Evolutionary conservation across 2,797 vertebrate species (phyloP), one percentile per base, ranked within the genome.

Genomic region (Syndactyla subalaris): DNA sequence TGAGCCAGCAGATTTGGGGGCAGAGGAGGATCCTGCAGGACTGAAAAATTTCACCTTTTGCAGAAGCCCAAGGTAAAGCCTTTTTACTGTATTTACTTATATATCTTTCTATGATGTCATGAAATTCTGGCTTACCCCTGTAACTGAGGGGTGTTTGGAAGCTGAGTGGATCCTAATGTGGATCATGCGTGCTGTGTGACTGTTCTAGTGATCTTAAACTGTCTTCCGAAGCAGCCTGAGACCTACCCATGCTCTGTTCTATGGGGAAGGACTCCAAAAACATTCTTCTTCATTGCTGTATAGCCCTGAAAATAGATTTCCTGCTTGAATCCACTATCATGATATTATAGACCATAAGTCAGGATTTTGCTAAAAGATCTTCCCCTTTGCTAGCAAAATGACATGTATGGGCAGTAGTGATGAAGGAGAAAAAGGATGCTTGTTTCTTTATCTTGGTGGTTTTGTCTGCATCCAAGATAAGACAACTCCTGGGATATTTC

Each of bases 11-110:
- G 65, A 63, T 46, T 19, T 62, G 45, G 38, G 46, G 38, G 21
- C 36, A 83, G 49, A 80, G 49, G 57, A 90, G n/a, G 23, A 80
- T 65, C 45, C 39, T 14, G 3, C 49, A 48, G 55, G 66, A 75
- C 49, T 89, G 91, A 76, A 76, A 82, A 82, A 46, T 49, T 32
- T 57, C 2, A 2, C 22, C 63, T 87, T 92, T 85, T 78, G 17
- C 62, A 89, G n/a, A 77, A 83, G 30, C 3, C 34, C 22, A 71
- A 91, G 85, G 93, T 92, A 95, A 92, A 92, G 29, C 3, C 4
- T 76, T 68, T 83, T 73, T 61, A 27, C 30, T 74, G 7, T 43
- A n/a, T 66, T 88, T 92, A 4, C 23, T 73, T 80, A 1, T 58
- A 36, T 62, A 77, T 85, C 17, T 89, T 77, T 62, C 23, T 30